A percentile compares a stretch with the other conserved stretches of the same genome.
These are phyloP conservation scores for Melitaea cinxia DNA, from an alignment of 1,140 invertebrate genomes.

Conservation along the genomic window DNA sequence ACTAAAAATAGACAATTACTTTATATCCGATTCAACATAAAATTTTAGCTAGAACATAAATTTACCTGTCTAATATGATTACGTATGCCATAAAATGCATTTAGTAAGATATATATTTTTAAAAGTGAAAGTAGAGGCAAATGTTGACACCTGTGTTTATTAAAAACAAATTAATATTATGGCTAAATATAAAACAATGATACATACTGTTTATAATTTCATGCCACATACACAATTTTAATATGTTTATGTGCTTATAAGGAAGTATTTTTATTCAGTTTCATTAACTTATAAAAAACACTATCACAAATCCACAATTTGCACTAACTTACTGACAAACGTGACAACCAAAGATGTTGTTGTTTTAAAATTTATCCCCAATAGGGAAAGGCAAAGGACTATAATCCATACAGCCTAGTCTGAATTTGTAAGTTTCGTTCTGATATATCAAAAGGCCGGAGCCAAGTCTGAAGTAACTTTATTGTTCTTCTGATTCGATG, in stretches of 20 bases:
- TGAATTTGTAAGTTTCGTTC: too few species aligned
- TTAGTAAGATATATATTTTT: slow-evolving; percentile 28
- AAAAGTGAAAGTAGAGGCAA: slow-evolving; percentile 50
- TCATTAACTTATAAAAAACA: slow-evolving; percentile 17
- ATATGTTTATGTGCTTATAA: slow-evolving; percentile 9
- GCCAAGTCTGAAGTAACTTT: too few species aligned
- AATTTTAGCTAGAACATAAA: slow-evolving; percentile 11
- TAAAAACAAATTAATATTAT: slow-evolving; percentile 26
- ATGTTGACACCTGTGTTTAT: slow-evolving; percentile 38
- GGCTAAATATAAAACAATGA: background rate
- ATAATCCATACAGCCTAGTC: too few species aligned
- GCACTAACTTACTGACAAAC: slow-evolving; percentile 24
- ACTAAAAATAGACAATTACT: slow-evolving; percentile 44
- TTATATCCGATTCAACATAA: slow-evolving; percentile 19
- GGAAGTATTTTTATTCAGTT: slow-evolving; percentile 12
- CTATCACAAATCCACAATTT: slow-evolving; percentile 31
- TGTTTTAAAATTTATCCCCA: too few species aligned
- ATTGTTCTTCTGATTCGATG: too few species aligned
- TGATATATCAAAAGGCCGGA: too few species aligned
- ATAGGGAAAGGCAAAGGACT: too few species aligned
- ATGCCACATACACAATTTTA: slow-evolving; percentile 8
- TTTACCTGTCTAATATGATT: slow-evolving; percentile 30
- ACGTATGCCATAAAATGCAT: slow-evolving; percentile 26
- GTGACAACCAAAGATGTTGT: too few species aligned
- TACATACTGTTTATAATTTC: slow-evolving; percentile 19